Percentiles rank a stretch among this genome's conserved stretches.
phyloP scores from a whole-genome alignment of 2,113 vertebrate genomes.

The Neotragus moschatus region DNA sequence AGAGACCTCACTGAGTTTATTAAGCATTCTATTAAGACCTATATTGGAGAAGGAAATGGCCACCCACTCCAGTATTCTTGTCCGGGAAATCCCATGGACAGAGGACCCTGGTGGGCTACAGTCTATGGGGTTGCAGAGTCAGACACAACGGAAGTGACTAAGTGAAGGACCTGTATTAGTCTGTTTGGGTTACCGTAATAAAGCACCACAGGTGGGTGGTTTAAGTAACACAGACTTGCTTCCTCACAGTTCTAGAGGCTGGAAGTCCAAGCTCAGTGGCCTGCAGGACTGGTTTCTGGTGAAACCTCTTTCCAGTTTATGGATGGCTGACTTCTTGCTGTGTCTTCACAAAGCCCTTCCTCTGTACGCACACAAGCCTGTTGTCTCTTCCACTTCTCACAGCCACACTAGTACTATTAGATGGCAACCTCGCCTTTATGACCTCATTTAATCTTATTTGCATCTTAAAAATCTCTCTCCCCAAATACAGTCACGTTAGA shows the following conservation, averaged over 20 bases:
- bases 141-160: background rate
- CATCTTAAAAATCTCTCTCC: background rate
- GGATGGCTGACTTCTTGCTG: background rate
- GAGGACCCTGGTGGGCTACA: background rate
- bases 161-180: background rate
- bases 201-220: background rate
- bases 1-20: background rate
- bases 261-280: background rate
- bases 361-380: background rate
- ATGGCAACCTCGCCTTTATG: background rate
- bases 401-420: background rate
- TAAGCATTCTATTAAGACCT: background rate
- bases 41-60: background rate
- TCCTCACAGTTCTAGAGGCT: background rate
- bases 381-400: background rate
- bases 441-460: background rate
- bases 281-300: background rate
- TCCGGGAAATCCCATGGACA: background rate
- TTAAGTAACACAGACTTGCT: background rate
- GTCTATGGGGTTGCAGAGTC: background rate
- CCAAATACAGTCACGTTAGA: background rate
- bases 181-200: background rate
- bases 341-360: background rate
- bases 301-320: background rate
- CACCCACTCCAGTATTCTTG: background rate